phyloP scores from a whole-genome alignment of 2,888 invertebrate species.

The Trachelus iudaicus region DNA sequence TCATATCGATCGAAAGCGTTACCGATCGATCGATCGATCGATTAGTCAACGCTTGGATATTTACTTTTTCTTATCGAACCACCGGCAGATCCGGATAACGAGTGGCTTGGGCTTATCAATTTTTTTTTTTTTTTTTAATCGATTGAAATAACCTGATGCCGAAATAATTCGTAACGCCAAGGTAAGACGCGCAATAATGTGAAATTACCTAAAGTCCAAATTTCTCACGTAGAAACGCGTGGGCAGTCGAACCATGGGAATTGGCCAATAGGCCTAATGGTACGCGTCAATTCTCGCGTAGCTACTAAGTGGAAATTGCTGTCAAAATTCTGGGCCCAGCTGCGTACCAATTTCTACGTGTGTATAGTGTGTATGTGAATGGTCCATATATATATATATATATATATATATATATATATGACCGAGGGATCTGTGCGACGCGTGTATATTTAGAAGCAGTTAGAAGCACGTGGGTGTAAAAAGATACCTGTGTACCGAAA shows the following conservation, averaged over 20 bases:
- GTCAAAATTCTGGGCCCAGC: slow-evolving; percentile 58
- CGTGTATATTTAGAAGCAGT: slow-evolving; percentile 51
- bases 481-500: slow-evolving; percentile 22
- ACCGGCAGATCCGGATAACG: background rate
- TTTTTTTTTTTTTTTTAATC: background rate
- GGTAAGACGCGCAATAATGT: background rate
- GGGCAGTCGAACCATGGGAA: background rate
- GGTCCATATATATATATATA: slow-evolving; percentile 30
- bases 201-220: background rate
- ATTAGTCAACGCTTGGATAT: background rate
- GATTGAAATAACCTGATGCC: background rate
- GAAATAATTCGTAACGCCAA: background rate
- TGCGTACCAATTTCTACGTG: slow-evolving; percentile 43
- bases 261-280: slow-evolving; percentile 2
- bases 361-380: slow-evolving; percentile 9
- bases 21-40: background rate
- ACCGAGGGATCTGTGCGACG: slow-evolving; percentile 4
- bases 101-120: background rate
- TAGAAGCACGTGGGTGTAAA: slow-evolving; percentile 49
- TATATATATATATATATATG: background rate
- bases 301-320: slow-evolving; percentile 64
- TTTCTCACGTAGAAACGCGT: background rate
- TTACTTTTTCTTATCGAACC: background rate
- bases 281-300: background rate
- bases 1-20: background rate